These are phyloP conservation scores for Falco rusticolus DNA, from an alignment of 2,797 vertebrate genomes.

Conservation along the genomic window DNA sequence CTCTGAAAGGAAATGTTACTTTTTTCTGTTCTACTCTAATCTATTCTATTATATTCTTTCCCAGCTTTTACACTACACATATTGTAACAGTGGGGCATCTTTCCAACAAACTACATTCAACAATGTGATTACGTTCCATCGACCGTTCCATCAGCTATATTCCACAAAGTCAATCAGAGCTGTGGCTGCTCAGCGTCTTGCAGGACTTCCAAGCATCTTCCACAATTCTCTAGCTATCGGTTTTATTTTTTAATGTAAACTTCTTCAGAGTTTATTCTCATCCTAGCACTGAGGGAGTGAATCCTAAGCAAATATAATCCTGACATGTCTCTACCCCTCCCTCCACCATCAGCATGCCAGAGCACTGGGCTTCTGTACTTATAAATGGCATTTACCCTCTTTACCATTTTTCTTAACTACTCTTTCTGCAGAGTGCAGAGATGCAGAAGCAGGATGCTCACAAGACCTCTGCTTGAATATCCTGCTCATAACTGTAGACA, in stretches of 20 bases:
- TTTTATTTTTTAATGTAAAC: background rate
- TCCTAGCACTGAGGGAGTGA: background rate
- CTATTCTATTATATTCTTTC: background rate
- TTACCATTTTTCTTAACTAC: conserved; percentile 26
- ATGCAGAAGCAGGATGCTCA: conserved; percentile 53
- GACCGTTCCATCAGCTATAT: background rate
- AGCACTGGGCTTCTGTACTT: background rate
- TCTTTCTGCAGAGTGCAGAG: background rate
- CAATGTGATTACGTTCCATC: background rate
- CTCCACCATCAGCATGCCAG: background rate
- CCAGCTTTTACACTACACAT: background rate
- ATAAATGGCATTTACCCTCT: conserved; percentile 17
- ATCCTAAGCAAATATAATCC: background rate
- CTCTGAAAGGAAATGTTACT: background rate
- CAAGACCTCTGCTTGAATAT: conserved; percentile 64
- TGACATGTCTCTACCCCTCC: background rate
- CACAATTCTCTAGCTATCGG: background rate
- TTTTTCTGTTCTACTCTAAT: background rate
- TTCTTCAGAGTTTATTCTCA: background rate
- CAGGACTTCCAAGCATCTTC: background rate
- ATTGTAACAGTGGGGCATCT: background rate
- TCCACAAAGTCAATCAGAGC: background rate
- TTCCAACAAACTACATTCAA: background rate
- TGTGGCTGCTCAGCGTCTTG: background rate
- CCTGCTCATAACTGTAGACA: background rate